These are phyloP conservation scores for Esox masquinongy DNA, from an alignment of 2,797 vertebrate genomes.

Conservation along the genomic window DNA sequence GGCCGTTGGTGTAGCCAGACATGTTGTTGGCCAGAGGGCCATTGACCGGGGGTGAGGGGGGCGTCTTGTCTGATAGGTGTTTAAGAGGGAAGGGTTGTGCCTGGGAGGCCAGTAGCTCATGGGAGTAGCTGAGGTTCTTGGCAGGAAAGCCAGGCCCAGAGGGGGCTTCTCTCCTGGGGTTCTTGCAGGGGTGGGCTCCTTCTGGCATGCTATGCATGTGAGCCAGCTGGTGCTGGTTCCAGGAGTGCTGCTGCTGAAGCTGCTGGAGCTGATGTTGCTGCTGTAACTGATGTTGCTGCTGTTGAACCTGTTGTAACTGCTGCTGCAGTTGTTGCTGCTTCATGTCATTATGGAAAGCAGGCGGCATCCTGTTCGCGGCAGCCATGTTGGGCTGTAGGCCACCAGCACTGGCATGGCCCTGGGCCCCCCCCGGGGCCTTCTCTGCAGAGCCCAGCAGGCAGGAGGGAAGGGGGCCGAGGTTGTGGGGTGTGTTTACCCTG, in stretches of 20 bases:
- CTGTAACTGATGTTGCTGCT: slow-evolving; percentile 71
- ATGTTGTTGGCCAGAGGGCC: slow-evolving; percentile 74
- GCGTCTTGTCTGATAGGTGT: slow-evolving; percentile 84
- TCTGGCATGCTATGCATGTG: slow-evolving; percentile 91
- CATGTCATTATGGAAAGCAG: slow-evolving; percentile 81
- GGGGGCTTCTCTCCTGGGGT: slow-evolving; percentile 79
- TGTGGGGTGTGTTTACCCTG: slow-evolving; percentile 85
- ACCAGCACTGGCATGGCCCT: slow-evolving; percentile 49
- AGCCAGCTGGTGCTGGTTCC: slow-evolving; percentile 92
- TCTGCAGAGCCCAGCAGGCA: slow-evolving; percentile 79
- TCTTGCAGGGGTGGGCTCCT: slow-evolving; percentile 83
- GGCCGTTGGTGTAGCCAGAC: slow-evolving; percentile 86
- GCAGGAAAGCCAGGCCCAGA: slow-evolving; percentile 80
- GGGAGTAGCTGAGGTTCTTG: slow-evolving; percentile 81
- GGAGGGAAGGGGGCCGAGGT: slow-evolving; percentile 77
- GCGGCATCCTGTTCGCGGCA: slow-evolving; percentile 79
- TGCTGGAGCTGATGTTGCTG: slow-evolving; percentile 60
- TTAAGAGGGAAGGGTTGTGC: slow-evolving; percentile 86
- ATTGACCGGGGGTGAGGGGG: slow-evolving; percentile 81
- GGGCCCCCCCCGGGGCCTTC: slow-evolving; percentile 42
- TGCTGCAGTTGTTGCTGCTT: slow-evolving; percentile 82
- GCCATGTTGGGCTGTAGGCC: slow-evolving; percentile 76
- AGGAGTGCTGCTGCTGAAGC: slow-evolving; percentile 80
- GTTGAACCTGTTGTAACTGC: slow-evolving; percentile 55
- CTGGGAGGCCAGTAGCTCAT: slow-evolving; percentile 86